Evolutionary conservation across 1,140 invertebrate genomes (phyloP).

Genomic region (Drosophila insularis): DNA sequence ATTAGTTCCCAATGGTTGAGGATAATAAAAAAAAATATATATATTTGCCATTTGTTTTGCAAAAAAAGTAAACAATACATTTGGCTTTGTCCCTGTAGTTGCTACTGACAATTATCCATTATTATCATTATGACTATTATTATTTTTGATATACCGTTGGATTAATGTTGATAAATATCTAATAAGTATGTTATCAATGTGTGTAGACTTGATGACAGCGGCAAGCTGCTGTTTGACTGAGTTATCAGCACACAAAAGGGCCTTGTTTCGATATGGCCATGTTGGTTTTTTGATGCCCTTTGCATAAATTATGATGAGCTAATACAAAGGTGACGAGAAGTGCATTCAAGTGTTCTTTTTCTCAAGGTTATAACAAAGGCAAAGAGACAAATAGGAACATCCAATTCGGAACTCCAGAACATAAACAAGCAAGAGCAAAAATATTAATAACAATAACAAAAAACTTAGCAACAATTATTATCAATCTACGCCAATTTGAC

Average conservation of each 20-base stretch:
- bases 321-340: too few relatives aligned
- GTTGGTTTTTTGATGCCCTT: too few relatives aligned
- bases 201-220: not conserved
- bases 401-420: not conserved
- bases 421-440: not conserved
- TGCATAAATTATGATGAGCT: too few relatives aligned
- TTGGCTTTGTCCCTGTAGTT: not conserved
- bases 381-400: not conserved
- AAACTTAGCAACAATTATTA: slow-evolving; percentile 54
- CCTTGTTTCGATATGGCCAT: too few relatives aligned
- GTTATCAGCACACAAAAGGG: not conserved
- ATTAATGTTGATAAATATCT: slow-evolving; percentile 3
- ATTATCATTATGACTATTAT: not conserved
- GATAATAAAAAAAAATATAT: not conserved
- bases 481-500: slow-evolving; percentile 74
- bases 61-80: not conserved
- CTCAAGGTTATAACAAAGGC: slow-evolving; percentile 4
- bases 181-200: slow-evolving; percentile 2
- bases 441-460: not conserved
- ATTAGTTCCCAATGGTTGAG: not conserved
- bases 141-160: not conserved
- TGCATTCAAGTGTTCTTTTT: not conserved
- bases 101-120: slow-evolving; percentile 1
- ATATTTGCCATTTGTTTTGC: not conserved
- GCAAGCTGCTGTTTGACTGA: not conserved